Evolutionary conservation across 2,113 vertebrate genomes (phyloP).

Genomic region (Alces alces): DNA sequence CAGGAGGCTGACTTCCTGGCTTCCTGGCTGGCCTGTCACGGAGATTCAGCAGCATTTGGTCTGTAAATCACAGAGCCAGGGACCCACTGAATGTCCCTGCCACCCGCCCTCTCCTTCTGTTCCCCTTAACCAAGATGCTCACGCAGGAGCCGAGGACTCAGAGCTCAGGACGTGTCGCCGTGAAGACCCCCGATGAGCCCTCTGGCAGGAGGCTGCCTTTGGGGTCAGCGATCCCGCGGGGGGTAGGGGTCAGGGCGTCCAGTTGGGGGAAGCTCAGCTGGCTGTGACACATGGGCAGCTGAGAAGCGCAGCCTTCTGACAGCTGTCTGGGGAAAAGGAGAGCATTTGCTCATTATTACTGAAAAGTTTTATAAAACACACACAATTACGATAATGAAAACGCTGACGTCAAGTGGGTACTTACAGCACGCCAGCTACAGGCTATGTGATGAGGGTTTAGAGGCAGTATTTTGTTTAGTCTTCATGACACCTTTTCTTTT

Average conservation of each 20-base stretch:
- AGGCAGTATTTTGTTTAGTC: not conserved
- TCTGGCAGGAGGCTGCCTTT: rapidly evolving
- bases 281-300: rapidly evolving
- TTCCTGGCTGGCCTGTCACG: not conserved
- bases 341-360: not conserved
- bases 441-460: not conserved
- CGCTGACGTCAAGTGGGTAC: rapidly evolving
- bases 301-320: not conserved
- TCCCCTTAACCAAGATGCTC: not conserved
- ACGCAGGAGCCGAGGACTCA: rapidly evolving
- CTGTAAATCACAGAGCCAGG: not conserved
- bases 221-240: rapidly evolving
- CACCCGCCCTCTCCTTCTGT: rapidly evolving
- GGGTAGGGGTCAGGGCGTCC: not conserved
- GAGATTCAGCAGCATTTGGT: not conserved
- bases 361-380: not conserved
- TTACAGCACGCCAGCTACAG: rapidly evolving
- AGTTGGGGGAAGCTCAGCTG: not conserved
- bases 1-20: no score
- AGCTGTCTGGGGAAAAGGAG: not conserved
- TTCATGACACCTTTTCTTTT: not conserved
- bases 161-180: rapidly evolving
- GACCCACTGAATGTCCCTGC: rapidly evolving
- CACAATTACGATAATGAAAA: not conserved
- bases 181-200: rapidly evolving